Conservation (phyloP, 2,888 invertebrate genomes). For the Pinctada fucata region DNA sequence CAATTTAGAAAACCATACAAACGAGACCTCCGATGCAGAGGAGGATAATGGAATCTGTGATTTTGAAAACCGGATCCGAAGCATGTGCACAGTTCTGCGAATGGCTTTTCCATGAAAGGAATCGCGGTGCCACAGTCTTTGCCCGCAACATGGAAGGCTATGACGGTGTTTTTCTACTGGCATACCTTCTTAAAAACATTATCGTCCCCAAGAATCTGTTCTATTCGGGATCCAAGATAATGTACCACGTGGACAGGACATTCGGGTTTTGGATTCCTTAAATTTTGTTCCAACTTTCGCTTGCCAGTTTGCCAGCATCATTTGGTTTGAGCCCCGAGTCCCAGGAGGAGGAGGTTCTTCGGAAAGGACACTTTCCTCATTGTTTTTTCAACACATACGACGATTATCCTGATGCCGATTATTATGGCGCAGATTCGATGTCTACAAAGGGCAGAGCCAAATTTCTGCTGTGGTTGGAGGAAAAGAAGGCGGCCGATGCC, state of each 20-base stretch:
- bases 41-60: too few relatives aligned
- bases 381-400: background rate
- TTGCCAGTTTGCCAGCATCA: too few relatives aligned
- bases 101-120: background rate
- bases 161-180: background rate
- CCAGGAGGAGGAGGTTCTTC: background rate
- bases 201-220: background rate
- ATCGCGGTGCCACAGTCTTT: too few relatives aligned
- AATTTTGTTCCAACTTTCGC: too few relatives aligned
- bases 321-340: too few relatives aligned
- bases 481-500: too few relatives aligned
- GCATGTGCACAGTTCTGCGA: background rate
- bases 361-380: constrained; percentile 10
- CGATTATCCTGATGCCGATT: background rate
- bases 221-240: constrained; percentile 5
- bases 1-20: too few relatives aligned
- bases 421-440: too few relatives aligned
- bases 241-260: background rate
- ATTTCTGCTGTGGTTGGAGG: too few relatives aligned
- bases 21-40: too few relatives aligned
- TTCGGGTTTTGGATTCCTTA: background rate
- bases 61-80: background rate
- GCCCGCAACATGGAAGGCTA: background rate
- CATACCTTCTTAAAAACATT: background rate
- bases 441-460: too few relatives aligned